A percentile compares a stretch with the other conserved stretches of the same genome.
Conservation (phyloP, 2,113 vertebrate genomes). For the Dendrocopos noguchii region DNA sequence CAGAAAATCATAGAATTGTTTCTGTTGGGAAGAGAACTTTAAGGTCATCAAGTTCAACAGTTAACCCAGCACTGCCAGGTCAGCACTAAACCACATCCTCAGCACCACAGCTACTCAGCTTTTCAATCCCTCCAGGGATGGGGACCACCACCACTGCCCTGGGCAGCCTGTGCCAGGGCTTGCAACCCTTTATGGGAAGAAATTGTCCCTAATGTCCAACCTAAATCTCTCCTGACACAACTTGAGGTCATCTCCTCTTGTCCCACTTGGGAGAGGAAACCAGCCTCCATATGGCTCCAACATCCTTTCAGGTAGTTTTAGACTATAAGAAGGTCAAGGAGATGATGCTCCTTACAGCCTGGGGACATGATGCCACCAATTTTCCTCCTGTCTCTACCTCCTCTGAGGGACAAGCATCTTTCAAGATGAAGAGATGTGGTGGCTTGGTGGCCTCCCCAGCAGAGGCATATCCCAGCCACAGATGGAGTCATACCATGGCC, state of each 20-base stretch:
- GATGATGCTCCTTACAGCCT: not conserved
- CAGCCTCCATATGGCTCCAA: too few species aligned
- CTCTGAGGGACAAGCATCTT: not conserved
- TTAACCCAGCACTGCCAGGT: not conserved
- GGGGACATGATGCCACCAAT: not conserved
- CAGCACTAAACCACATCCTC: not conserved
- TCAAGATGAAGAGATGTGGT: rapidly evolving
- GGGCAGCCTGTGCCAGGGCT: not conserved
- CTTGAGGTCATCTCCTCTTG: not conserved
- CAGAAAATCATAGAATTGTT: not conserved
- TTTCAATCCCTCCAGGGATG: not conserved
- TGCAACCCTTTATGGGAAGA: not conserved
- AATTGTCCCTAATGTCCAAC: not conserved
- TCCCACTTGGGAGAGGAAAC: too few species aligned
- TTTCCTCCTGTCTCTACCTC: not conserved
- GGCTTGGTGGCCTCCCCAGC: not conserved
- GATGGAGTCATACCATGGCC: rapidly evolving
- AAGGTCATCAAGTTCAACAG: not conserved
- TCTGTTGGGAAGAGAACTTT: not conserved
- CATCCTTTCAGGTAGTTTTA: not conserved
- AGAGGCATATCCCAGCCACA: rapidly evolving
- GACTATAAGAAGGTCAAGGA: not conserved
- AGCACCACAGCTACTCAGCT: not conserved
- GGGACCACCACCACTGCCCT: not conserved
- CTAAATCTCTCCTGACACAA: not conserved